phyloP scores from a whole-genome alignment of 2,797 vertebrate species.

The Botia kubotai region DNA sequence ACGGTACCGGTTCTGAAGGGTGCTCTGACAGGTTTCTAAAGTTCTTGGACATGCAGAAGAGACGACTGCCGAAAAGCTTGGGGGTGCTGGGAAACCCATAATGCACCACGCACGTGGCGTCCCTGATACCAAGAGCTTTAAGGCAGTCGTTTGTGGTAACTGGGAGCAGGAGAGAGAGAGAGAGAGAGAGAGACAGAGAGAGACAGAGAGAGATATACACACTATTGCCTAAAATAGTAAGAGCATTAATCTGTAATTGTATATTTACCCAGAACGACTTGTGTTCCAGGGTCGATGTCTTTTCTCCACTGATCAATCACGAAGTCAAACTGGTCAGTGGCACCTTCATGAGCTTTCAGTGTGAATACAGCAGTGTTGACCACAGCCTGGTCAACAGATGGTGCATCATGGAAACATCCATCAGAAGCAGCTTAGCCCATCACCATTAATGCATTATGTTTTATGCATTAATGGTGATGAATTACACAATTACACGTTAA shows the following conservation, averaged over 20 bases:
- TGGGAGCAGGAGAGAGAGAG: conserved; percentile 61
- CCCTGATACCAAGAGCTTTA: conserved; percentile 79
- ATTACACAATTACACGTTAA: too few relatives aligned
- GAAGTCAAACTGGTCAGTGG: conserved; percentile 71
- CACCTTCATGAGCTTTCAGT: conserved; percentile 80
- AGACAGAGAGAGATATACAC: too few relatives aligned
- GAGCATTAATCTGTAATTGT: too few relatives aligned
- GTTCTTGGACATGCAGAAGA: conserved; percentile 82
- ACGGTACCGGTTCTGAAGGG: conserved; percentile 73
- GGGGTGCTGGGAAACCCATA: conserved; percentile 85
- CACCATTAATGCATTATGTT: too few relatives aligned
- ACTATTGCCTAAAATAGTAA: too few relatives aligned
- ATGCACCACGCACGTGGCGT: conserved; percentile 89
- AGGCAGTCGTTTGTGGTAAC: conserved; percentile 86
- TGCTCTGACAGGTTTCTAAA: conserved; percentile 77
- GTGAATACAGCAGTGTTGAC: conserved; percentile 82
- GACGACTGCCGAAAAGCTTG: conserved; percentile 80
- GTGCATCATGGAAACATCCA: neutral
- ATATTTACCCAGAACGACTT: conserved; percentile 84
- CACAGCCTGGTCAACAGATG: conserved; percentile 78
- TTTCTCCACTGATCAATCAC: conserved; percentile 86
- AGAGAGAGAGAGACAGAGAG: too few relatives aligned
- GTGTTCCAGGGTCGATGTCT: conserved; percentile 73
- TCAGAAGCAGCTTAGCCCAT: too few relatives aligned
- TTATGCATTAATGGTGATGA: too few relatives aligned